Base-by-base conservation (phyloP, 2,888 invertebrate genomes). In the Drosophila longiperda region DNA sequence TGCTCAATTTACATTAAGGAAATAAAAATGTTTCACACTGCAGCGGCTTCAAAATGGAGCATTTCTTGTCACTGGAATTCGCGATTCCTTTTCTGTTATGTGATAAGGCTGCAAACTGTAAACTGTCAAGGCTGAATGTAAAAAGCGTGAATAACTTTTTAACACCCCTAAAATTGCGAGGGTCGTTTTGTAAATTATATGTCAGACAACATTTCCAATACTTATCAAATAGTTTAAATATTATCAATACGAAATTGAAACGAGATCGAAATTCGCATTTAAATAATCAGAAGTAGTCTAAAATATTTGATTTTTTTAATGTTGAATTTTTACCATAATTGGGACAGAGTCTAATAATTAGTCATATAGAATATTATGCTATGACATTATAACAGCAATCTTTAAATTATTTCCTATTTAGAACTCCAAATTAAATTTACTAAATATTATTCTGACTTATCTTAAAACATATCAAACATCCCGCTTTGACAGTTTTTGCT, bases 1-100 rank as follows among this genome's bases (percentile, higher is more conserved):
- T 62, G 77, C 74, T 76, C 66, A 72, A 88, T 78, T 86, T 72
- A 85, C 79, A 79, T 85, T 71, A 79, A 69, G 86, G 77, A 90
- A 90, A 88, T 78, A 80, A 73, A 77, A 73, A 80, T 80, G 83
- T 80, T 73, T 68, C 75, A 75, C 73, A 82, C 79, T 84, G 85
- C 83, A 83, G 65, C 72, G 76, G 58, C 87, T 83, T 85, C 78
- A 86, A 86, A 74, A 60, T 34, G 68, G 33, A 26, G 40, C 69
- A 59, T 54, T 68, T 38, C 57, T 53, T 52, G 20, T 36, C 55
- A 12, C 40, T 32, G 32, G 34, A 45, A 40, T n/a, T 20, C 45
- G 60, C 68, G 68, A 73, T 69, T 77, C 70, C 72, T 73, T 82
- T 73, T 50, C 73, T 72, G 75, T 64, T 67, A 75, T 73, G 76